Evolutionary conservation across 2,113 vertebrate genomes (phyloP), one percentile per base, ranked within the genome.

Genomic region (Campylomormyrus tamandua): DNA sequence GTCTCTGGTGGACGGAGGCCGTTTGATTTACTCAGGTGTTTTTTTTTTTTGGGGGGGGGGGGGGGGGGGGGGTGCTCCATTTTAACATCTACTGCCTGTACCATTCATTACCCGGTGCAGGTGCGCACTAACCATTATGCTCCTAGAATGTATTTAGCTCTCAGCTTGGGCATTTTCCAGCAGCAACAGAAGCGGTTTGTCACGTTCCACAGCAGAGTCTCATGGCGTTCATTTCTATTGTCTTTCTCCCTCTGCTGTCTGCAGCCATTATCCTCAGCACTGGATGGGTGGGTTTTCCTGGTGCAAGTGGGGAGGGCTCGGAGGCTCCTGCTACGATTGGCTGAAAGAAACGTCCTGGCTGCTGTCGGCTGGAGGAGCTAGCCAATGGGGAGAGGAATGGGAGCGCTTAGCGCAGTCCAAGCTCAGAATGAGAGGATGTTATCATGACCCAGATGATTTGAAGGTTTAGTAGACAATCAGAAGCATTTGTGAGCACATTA

Each of bases 1-100:
- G 90, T 91, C 91, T 89, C 91, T 87, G 88, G 83, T 80, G 88
- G 86, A 88, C 74, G 17, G 52, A 24, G 50, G 84, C 52, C 66
- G 27, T 92, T 17, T 50, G 48, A 50, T 83, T 45, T 83, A 83
- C 42, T 46, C 80, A 46, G 42, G 80, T 83, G 42, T 83, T 49
- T 86, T 86, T 27, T 24, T 7, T 13, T 49, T 49, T 3, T 13
- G 2, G 52, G 52, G 52, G 42, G 42, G 42, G 42, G 52, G 42
- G 42, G 42, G 42, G 80, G 42, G 42, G 42, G 3, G 50, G 50
- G 50, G 19, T 0, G 49, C 11, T 50, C 35, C 27, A 17, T 31
- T 86, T 86, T 13, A 52, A 45, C n/a, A 31, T 50, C 49, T 13
- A 31, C 13, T 31, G n/a, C 13, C 85, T 52, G 49, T n/a, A 15